phyloP scores from a whole-genome alignment of 2,888 invertebrate species.

The Cephus spinipes region DNA sequence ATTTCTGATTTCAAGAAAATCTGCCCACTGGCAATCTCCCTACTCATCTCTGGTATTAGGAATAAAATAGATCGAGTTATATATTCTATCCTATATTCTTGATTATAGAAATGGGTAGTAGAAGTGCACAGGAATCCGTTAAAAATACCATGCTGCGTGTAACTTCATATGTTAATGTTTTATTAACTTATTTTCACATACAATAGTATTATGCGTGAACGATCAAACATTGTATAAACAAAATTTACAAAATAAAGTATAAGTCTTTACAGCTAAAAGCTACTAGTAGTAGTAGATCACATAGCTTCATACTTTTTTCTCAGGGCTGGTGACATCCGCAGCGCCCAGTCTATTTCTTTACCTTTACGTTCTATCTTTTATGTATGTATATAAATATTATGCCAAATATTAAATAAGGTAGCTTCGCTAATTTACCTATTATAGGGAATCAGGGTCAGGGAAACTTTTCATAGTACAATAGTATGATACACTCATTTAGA shows the following conservation, averaged over 20 bases:
- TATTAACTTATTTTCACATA: slow-evolving; percentile 67
- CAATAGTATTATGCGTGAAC: slow-evolving; percentile 67
- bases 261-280: slow-evolving; percentile 67
- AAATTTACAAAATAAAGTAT: slow-evolving; percentile 68
- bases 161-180: slow-evolving; percentile 67
- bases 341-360: slow-evolving; percentile 39
- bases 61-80: background rate
- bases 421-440: slow-evolving; percentile 55
- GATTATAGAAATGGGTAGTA: background rate
- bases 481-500: slow-evolving; percentile 55
- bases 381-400: slow-evolving; percentile 58
- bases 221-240: slow-evolving; percentile 67
- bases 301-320: slow-evolving; percentile 65
- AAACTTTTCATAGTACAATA: slow-evolving; percentile 50
- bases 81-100: background rate
- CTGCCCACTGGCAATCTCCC: too few species aligned
- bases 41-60: too few species aligned
- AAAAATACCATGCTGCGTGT: slow-evolving; percentile 17
- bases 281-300: slow-evolving; percentile 65
- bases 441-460: slow-evolving; percentile 41
- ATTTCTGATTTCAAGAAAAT: too few species aligned
- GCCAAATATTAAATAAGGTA: slow-evolving; percentile 63
- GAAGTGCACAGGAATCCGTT: background rate
- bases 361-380: slow-evolving; percentile 42
- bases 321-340: slow-evolving; percentile 42